Evolutionary conservation across 2,888 invertebrate genomes (phyloP).

Genomic region (Orthosia incerta): DNA sequence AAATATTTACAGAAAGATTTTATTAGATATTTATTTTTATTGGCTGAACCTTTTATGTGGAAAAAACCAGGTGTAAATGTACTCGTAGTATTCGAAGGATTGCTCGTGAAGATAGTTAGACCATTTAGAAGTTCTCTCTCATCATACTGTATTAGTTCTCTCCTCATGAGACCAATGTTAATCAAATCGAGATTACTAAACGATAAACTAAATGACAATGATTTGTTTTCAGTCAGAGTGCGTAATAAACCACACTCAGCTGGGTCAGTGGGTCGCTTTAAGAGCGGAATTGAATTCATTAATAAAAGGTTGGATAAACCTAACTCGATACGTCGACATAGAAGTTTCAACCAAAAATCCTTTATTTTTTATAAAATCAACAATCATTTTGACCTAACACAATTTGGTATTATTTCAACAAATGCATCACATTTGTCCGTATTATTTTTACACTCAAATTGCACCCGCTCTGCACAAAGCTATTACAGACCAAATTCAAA

Average conservation of each 20-base stretch:
- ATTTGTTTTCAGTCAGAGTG: no score
- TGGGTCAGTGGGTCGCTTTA: no score
- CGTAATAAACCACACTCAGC: no score
- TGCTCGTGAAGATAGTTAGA: not conserved
- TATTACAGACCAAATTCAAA: constrained; percentile 60
- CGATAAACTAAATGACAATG: no score
- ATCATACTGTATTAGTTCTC: not conserved
- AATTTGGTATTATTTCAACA: constrained; percentile 83
- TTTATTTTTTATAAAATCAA: constrained; percentile 48
- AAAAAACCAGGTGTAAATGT: not conserved
- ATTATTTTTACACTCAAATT: constrained; percentile 85
- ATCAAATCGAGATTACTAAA: no score
- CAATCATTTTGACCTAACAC: constrained; percentile 68
- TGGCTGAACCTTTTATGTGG: not conserved
- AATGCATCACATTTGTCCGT: constrained; percentile 84
- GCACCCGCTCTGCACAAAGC: constrained; percentile 76
- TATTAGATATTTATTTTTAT: no score
- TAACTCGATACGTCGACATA: not conserved
- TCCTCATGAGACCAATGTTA: not conserved
- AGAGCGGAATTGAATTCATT: no score
- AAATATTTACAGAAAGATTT: no score
- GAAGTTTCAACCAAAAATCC: constrained; percentile 3
- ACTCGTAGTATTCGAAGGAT: not conserved
- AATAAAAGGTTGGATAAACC: not conserved
- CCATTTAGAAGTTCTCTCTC: not conserved